phyloP scores from a whole-genome alignment of 2,888 invertebrate genomes.

The Volucella zonaria region DNA sequence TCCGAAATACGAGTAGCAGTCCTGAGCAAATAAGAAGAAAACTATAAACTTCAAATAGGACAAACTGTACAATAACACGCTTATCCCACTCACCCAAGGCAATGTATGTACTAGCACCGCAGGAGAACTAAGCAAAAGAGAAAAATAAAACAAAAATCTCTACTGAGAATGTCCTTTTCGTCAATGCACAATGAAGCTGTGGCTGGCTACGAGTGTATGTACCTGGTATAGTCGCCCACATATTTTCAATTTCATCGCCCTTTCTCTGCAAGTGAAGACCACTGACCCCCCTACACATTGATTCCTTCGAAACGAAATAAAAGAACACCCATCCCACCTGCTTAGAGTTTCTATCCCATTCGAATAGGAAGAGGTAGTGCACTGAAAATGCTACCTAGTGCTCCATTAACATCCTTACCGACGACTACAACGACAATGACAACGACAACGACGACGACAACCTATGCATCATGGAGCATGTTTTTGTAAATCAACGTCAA shows the following conservation, averaged over 20 bases:
- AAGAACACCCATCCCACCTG: conserved; percentile 21
- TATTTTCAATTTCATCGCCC: conserved; percentile 39
- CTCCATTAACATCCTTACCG: conserved; percentile 69
- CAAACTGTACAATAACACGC: conserved; percentile 46
- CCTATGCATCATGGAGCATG: conserved; percentile 57
- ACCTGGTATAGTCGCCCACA: conserved; percentile 22
- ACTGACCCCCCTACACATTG: conserved; percentile 56
- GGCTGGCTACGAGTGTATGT: conserved; percentile 3
- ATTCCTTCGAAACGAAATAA: conserved; percentile 18
- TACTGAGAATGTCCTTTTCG: conserved; percentile 43
- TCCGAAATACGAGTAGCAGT: conserved; percentile 25
- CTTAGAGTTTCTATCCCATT: conserved; percentile 35
- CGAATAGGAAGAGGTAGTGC: conserved; percentile 57
- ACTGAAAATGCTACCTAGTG: conserved; percentile 72
- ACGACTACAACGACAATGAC: conserved; percentile 1
- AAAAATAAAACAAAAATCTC: neutral
- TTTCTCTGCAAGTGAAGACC: conserved; percentile 47
- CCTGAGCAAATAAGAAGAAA: conserved; percentile 4
- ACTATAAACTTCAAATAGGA: conserved; percentile 11
- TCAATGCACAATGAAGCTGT: conserved; percentile 40
- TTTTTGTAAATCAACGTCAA: conserved; percentile 71
- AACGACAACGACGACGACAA: too few species aligned
- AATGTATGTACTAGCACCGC: conserved; percentile 4
- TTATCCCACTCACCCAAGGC: conserved; percentile 32
- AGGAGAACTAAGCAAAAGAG: conserved; percentile 37